Percentiles rank a stretch among this genome's conserved stretches.
Conservation (phyloP, 2,888 invertebrate species). For the Campoplex capitator region DNA sequence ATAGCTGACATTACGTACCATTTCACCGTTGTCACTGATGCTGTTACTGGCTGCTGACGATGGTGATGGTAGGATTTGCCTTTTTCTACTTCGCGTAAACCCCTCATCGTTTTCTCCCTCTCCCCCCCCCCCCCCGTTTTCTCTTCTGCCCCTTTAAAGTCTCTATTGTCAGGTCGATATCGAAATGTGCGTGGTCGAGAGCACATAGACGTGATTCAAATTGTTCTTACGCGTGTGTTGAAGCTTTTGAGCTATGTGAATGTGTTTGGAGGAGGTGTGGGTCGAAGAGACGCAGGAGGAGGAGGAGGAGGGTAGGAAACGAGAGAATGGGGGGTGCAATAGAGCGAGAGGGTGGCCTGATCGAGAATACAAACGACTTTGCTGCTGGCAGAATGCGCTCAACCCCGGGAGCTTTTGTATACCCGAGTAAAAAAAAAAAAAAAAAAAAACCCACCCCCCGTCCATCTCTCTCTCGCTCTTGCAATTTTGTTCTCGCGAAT, state of each 20-base stretch:
- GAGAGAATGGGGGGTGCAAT: conserved; percentile 35
- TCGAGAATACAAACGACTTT: conserved; percentile 63
- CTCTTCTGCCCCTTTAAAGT: conserved; percentile 24
- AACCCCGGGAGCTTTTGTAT: conserved; percentile 55
- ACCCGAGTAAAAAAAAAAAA: conserved; percentile 36
- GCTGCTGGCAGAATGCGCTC: conserved; percentile 47
- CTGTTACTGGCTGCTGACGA: conserved; percentile 45
- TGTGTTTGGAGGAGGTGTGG: conserved; percentile 49
- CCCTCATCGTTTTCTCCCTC: background rate
- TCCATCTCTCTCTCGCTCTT: conserved; percentile 32
- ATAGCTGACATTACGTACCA: conserved; percentile 36
- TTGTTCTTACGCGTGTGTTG: conserved; percentile 24
- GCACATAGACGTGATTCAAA: conserved; percentile 50
- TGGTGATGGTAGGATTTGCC: conserved; percentile 32
- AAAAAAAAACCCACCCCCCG: conserved; percentile 22
- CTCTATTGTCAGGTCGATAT: conserved; percentile 58
- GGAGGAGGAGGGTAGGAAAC: background rate
- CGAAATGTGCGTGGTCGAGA: conserved; percentile 53
- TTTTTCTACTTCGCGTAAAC: conserved; percentile 29
- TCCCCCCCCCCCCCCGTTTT: no score
- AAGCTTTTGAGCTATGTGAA: conserved; percentile 41
- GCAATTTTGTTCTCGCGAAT: conserved; percentile 50
- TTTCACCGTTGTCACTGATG: conserved; percentile 38
- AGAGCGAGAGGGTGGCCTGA: conserved; percentile 50
- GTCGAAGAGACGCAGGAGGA: conserved; percentile 61